Evolutionary conservation across 1,140 invertebrate species (phyloP), one percentile per base, ranked within the genome.

Genomic region (Dendrolimus punctatus): DNA sequence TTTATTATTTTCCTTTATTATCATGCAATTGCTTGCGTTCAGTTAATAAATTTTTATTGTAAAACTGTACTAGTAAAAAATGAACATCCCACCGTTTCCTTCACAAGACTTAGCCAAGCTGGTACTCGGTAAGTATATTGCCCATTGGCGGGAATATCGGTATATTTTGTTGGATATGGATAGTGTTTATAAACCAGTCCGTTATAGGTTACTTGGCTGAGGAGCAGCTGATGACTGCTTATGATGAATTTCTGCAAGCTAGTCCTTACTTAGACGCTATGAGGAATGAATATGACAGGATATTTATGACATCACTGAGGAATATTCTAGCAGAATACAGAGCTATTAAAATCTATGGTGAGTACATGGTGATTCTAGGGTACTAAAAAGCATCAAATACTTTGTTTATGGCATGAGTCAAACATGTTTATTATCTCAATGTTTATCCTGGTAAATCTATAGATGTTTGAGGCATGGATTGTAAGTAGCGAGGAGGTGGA

Each of bases 201-300:
- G 46, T 55, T 47, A 49, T 55, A 85, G 82, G 82, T 47, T 85
- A 85, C 49, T 66, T 85, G 23, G 79, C 79, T 9, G 82, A 85
- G 57, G 79, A 85, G 57, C 79, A 85, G 59, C 66, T 85, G 41
- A 85, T 85, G 82, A 85, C 82, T 37, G 79, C 79, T 4, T 85
- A 85, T 68, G 82, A 85, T 73, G 82, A 85, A 64, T 85, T 85
- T 55, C 60, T 85, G 4, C 77, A 78, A 64, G 77, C 77, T 4
- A 85, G 82, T 55, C 82, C 82, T 1, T 84, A 82, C 59, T 69
- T 85, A 52, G 80, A 85, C 63, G 80, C 76, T 5, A 58, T 75
- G 41, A 69, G 68, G 52, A 85, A 85, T 67, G 82, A 85, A 64
- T 85, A 80, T 74, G 82, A 81, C 68, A 84, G 82, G 53, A 78